phyloP scores from a whole-genome alignment of 2,888 invertebrate genomes.

The Lithosia quadra region DNA sequence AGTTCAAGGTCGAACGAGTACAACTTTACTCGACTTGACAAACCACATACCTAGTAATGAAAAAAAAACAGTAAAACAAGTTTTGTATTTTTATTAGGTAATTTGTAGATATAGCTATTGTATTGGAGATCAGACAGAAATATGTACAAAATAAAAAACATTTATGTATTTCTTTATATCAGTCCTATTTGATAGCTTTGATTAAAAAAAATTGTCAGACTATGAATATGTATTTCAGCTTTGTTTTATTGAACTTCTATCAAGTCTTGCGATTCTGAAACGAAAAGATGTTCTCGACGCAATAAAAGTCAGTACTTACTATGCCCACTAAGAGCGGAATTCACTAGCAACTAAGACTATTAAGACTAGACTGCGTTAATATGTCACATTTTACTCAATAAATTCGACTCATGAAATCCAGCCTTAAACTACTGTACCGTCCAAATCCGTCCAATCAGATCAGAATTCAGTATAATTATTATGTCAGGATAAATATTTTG shows the following conservation, averaged over 20 bases:
- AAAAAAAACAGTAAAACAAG: slow-evolving; percentile 20
- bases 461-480: too few relatives aligned
- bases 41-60: not conserved
- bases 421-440: not conserved
- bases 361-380: too few relatives aligned
- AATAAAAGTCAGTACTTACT: too few relatives aligned
- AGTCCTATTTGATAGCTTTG: too few relatives aligned
- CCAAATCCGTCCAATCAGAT: too few relatives aligned
- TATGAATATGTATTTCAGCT: not conserved
- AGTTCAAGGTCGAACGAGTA: slow-evolving; percentile 37
- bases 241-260: not conserved
- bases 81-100: not conserved
- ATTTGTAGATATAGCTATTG: too few relatives aligned
- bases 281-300: not conserved
- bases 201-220: too few relatives aligned
- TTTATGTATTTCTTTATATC: too few relatives aligned
- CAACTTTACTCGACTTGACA: slow-evolving; percentile 9
- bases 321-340: too few relatives aligned
- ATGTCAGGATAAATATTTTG: too few relatives aligned
- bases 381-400: too few relatives aligned
- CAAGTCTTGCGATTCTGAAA: not conserved
- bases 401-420: not conserved
- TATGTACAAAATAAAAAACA: not conserved
- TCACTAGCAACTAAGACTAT: too few relatives aligned
- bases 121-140: not conserved